Base-by-base conservation (phyloP, 1,140 invertebrate species). In the Drosophila elegans region DNA sequence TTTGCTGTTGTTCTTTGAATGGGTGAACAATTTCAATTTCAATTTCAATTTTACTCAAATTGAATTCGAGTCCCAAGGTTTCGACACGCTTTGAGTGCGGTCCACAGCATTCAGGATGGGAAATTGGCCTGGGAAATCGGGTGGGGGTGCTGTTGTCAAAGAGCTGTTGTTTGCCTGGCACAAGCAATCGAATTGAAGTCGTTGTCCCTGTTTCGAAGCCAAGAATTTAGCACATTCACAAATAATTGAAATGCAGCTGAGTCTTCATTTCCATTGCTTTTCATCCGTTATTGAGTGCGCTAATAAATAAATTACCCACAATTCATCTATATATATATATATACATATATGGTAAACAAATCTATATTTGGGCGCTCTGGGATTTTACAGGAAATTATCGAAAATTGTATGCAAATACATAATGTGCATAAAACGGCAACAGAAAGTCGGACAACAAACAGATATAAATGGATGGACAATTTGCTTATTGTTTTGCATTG, bases 371-470 rank as follows among this genome's bases (percentile, higher is more conserved):
- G 12, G 13, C 16, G 16, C 64, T 25, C 57, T 60, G 32, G 55
- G 64, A 64, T 57, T 64, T 54, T 16, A 7, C 64, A 62, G 80
- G 48, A 79, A 75, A 75, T 75, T 45, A 84, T 75, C 45, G 64
- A 84, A 80, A 83, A 83, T 83, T 75, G 46, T 76, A 76, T 80
- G 80, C 52, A 63, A 67, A 80, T 67, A 59, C 59, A 66, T 61
- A 71, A 60, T 16, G 51, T 69, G 48, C 12, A 60, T 53, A n/a
- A 60, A 66, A 38, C 46, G 10, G 38, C 13, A 34, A 48, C 11
- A 25, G 39, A 55, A 39, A 25, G 34, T 38, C 25, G 59, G 9
- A 21, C 39, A 51, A 36, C 54, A 51, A 60, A 12, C 52, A 44
- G 68, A 46, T 49, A 57, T 29, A 72, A 72, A 74, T 54, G 38